Evolutionary conservation across 1,140 invertebrate genomes (phyloP), one percentile per base, ranked within the genome.

Genomic region (Papilio dardanus): DNA sequence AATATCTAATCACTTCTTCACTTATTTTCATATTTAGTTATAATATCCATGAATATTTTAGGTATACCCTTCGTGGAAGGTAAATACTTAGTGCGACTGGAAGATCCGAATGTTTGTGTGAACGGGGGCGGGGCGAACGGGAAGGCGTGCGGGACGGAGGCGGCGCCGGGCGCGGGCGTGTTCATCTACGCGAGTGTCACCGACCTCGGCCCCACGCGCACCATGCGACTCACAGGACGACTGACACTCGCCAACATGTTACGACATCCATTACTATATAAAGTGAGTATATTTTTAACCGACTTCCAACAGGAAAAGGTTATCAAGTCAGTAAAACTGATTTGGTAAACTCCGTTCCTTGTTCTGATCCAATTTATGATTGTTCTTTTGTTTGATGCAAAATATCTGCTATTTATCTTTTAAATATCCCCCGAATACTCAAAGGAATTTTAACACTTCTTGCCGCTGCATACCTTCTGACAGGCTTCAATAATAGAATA

Each of bases 171-270:
- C 3, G 19, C 68, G 0, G 80, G 79, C 4, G 74, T 81, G 40
- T 81, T 74, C 71, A 31, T 90, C 2, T 81, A 88, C 76, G 81
- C 84, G 28, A 77, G 58, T 6, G 83, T 88, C 0, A 75, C 76
- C 24, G 81, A 84, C 16, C 24, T 10, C 1, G 87, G 90, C 7
- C 77, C 83, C 7, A 40, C 80, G 19, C 74, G 82, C 3, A 76
- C 74, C 65, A 87, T 92, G 84, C 82, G 78, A 21, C 78, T 92
- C 0, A 76, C 85, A 0, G 89, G 88, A 0, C 71, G 84, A 54
- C 80, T 92, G 3, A 66, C 78, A 7, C 80, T 91, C 0, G 86
- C 84, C 3, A 92, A 90, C 21, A 83, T 86, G 82, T 81, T 91
- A 30, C 76, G 86, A 10, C 74, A 77, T 14, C 74, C 81, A 19